phyloP scores from a whole-genome alignment of 2,113 vertebrate species.

The Carassius auratus region DNA sequence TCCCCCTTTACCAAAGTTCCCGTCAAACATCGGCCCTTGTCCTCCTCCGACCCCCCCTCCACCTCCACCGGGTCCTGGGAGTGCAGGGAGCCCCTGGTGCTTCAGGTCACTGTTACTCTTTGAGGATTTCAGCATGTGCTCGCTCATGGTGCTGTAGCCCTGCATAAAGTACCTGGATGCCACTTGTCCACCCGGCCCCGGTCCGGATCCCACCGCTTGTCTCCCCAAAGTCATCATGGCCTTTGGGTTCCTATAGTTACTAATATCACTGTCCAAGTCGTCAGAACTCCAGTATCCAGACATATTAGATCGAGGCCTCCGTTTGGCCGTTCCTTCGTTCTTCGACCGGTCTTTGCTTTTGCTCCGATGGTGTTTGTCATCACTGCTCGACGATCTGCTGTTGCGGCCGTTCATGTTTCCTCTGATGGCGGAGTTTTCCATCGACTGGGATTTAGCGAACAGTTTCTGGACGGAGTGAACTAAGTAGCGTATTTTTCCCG shows the following conservation, averaged over 20 bases:
- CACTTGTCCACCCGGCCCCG: conserved; percentile 73
- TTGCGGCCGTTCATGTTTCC: conserved; percentile 85
- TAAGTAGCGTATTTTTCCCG: conserved; percentile 94
- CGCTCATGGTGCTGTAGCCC: conserved; percentile 94
- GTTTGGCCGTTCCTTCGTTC: conserved; percentile 85
- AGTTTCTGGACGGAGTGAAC: conserved; percentile 97
- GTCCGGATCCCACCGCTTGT: conserved; percentile 39
- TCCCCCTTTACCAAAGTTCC: conserved; percentile 89
- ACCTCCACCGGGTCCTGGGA: conserved; percentile 68
- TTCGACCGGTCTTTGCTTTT: conserved; percentile 97
- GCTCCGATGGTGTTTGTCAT: conserved; percentile 90
- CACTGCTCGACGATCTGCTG: conserved; percentile 69
- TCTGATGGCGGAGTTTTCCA: conserved; percentile 86
- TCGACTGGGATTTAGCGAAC: conserved; percentile 85
- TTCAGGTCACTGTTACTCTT: conserved; percentile 89
- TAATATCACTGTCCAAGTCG: conserved; percentile 89
- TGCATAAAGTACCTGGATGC: conserved; percentile 88
- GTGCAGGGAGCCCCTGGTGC: conserved; percentile 71
- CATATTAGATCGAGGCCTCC: conserved; percentile 93
- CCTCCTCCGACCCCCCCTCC: conserved; percentile 24
- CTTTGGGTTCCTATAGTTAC: conserved; percentile 88
- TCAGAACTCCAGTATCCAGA: conserved; percentile 99
- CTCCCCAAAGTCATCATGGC: conserved; percentile 93
- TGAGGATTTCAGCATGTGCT: conserved; percentile 87
- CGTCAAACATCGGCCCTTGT: conserved; percentile 66